Base-by-base conservation (phyloP, 2,113 vertebrate genomes). In the Henicopernis longicauda region DNA sequence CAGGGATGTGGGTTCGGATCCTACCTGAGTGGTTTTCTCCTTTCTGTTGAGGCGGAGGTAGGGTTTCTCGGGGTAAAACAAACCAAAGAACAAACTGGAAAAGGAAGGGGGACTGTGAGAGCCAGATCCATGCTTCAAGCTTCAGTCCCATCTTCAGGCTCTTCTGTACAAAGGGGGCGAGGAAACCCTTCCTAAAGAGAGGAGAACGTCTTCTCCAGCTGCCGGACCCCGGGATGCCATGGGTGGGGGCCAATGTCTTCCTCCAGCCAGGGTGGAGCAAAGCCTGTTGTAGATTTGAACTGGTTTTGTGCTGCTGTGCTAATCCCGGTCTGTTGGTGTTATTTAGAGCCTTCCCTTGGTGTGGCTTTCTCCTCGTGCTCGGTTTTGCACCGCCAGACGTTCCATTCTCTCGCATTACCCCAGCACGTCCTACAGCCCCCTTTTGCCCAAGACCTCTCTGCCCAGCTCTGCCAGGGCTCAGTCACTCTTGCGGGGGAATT, bases 401-500 rank as follows among this genome's bases (percentile, higher is more conserved):
- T 70, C 62, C 49, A 26, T 84, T 52, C 40, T 32, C 40, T 69
- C 3, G 1, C 16, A 0, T 23, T 25, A 21, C 44, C 9, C 21
- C 38, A 13, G n/a, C 0, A 0, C 36, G 31, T 47, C 31, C 66
- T 44, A 12, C 23, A 65, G n/a, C 9, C 20, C 36, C 11, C 15
- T 82, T 63, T 55, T 65, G 40, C 29, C 54, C 0, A 0, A 57
- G 55, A 62, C 7, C 1, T 70, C 38, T 52, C 38, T 69, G 9
- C 21, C 38, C 11, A 0, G 34, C 27, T 54, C 73, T 65, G 6
- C n/a, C 9, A 20, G 13, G 25, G 62, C 32, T 44, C 7, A 0
- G 7, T 62, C 2, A 2, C 1, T 1, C 13, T 54, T n/a, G 7
- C 2, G 11, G 2, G 1, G 23, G 22, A 8, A 45, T 49, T 59